These are phyloP conservation scores for Tetramorium simillimum DNA, from an alignment of 1,140 invertebrate species.

Conservation along the genomic window DNA sequence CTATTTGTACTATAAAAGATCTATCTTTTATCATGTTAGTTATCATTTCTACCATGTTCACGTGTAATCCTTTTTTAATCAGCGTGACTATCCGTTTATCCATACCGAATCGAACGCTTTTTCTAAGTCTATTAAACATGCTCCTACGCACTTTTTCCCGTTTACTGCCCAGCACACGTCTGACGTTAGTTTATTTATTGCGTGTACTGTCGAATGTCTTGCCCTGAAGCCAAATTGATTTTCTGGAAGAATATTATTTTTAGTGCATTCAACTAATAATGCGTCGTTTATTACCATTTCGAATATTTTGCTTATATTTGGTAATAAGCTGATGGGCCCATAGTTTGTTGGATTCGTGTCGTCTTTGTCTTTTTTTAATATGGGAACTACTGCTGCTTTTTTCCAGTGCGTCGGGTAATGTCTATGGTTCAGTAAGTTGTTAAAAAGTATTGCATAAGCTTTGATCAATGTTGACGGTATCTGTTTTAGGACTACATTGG, in stretches of 20 bases:
- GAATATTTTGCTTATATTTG: slow-evolving; percentile 45
- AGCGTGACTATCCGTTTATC: not conserved
- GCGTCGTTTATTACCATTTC: slow-evolving; percentile 27
- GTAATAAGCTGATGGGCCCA: not conserved
- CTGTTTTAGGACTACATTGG: slow-evolving; percentile 20
- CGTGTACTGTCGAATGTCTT: slow-evolving; percentile 30
- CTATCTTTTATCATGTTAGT: not conserved
- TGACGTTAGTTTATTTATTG: slow-evolving; percentile 22
- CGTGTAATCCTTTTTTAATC: not conserved
- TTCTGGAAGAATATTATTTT: not conserved
- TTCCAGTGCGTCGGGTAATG: not conserved
- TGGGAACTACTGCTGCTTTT: not conserved
- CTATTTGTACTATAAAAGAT: not conserved
- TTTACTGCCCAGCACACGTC: slow-evolving; percentile 18
- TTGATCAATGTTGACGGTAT: not conserved
- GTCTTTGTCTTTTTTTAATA: slow-evolving; percentile 33
- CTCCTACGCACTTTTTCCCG: slow-evolving; percentile 1
- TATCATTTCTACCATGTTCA: not conserved
- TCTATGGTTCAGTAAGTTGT: slow-evolving; percentile 10
- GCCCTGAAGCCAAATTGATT: slow-evolving; percentile 23
- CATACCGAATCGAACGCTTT: slow-evolving; percentile 26
- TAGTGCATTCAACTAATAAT: not conserved
- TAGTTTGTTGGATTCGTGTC: not conserved
- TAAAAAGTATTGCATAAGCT: slow-evolving; percentile 18
- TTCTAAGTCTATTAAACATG: slow-evolving; percentile 2